Percentiles rank a stretch among this genome's conserved stretches.
These are phyloP conservation scores for Ctenopoma multispine DNA, from an alignment of 2,797 vertebrate genomes.

Conservation along the genomic window DNA sequence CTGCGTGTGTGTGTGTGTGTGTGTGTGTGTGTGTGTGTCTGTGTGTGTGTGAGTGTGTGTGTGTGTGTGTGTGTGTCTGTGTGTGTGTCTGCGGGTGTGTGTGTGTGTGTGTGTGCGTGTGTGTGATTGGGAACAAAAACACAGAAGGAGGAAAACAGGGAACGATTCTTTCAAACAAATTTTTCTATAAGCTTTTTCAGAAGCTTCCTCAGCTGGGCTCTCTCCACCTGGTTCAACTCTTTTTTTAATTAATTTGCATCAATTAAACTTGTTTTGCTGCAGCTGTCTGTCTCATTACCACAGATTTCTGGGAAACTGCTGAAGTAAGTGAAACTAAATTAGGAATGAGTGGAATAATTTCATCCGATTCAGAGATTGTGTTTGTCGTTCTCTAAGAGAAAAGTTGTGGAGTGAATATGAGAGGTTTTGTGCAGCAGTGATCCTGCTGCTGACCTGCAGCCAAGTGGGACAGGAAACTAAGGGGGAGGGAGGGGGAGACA, in stretches of 20 bases:
- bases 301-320: not conserved
- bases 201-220: not conserved
- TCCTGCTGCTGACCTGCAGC: slow-evolving; percentile 51
- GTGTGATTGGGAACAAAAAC: slow-evolving; percentile 35
- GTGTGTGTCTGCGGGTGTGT: too few relatives aligned
- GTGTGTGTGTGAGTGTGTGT: too few relatives aligned
- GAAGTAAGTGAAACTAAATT: not conserved
- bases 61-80: too few relatives aligned
- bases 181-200: not conserved
- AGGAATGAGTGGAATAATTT: not conserved
- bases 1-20: too few relatives aligned
- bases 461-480: slow-evolving; percentile 69
- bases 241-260: not conserved
- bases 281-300: not conserved
- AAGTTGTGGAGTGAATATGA: slow-evolving; percentile 25
- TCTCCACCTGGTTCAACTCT: not conserved
- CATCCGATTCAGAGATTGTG: not conserved
- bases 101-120: too few relatives aligned
- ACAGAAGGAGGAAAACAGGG: slow-evolving; percentile 2
- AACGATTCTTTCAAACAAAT: not conserved
- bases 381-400: not conserved
- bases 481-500: slow-evolving; percentile 3
- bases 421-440: slow-evolving; percentile 15
- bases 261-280: not conserved
- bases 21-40: too few relatives aligned